phyloP scores from a whole-genome alignment of 1,140 invertebrate species.

The Megalopta genalis region DNA sequence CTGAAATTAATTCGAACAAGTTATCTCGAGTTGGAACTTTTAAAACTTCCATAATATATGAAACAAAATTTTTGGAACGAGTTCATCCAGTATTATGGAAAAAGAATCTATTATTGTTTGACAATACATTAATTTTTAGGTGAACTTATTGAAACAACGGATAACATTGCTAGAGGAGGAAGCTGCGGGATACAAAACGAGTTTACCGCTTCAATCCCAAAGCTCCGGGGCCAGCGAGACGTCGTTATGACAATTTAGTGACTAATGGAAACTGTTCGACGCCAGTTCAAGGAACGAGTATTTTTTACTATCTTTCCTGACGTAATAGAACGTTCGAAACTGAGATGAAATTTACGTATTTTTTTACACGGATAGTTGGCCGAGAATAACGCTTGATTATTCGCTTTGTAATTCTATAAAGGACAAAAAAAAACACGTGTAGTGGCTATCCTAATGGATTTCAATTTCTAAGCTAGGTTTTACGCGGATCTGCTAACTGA shows the following conservation, averaged over 20 bases:
- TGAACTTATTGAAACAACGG: constrained; percentile 69
- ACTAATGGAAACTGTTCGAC: constrained; percentile 44
- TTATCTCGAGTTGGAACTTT: no score
- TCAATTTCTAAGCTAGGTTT: constrained; percentile 47
- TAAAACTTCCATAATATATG: no score
- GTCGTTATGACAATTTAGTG: constrained; percentile 73
- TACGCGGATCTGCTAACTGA: constrained; percentile 47
- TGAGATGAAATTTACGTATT: constrained; percentile 69
- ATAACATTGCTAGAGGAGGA: constrained; percentile 71
- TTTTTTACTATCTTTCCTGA: constrained; percentile 51
- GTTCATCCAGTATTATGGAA: no score
- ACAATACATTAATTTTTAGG: constrained; percentile 55
- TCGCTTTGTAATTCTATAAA: constrained; percentile 63
- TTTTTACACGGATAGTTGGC: constrained; percentile 67
- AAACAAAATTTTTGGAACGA: no score
- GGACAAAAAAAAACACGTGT: constrained; percentile 30
- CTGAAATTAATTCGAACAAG: no score
- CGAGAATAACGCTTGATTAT: constrained; percentile 55
- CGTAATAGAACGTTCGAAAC: constrained; percentile 35
- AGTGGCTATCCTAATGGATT: constrained; percentile 52
- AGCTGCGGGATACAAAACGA: constrained; percentile 65
- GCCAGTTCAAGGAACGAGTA: constrained; percentile 47
- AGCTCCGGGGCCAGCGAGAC: constrained; percentile 74
- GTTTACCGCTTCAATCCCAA: constrained; percentile 71
- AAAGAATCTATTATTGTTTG: not conserved